Evolutionary conservation across 1,140 invertebrate genomes (phyloP), one percentile per base, ranked within the genome.

Genomic region (Holotrichia oblita): DNA sequence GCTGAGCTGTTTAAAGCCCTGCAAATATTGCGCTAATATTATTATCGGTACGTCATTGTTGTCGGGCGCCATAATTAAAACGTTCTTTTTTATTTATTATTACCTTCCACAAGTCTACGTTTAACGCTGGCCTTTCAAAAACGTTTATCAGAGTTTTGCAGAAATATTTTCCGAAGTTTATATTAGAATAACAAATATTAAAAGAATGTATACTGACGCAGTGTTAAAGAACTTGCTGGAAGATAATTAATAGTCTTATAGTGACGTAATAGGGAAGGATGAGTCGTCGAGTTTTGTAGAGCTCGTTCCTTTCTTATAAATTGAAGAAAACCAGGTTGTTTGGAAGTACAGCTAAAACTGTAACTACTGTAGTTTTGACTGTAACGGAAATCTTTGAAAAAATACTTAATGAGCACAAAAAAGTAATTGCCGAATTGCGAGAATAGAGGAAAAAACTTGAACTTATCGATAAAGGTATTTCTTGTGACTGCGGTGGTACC

Each of bases 21-120:
- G 61, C 20, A 27, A 64, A 64, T 64, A 64, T 27, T 64, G 17
- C 61, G 20, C 61, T 64, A 64, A 64, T 64, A 64, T 64, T 27
- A 64, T 64, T 64, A 64, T 64, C 24, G 61, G 61, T 64, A 27
- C 24, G 61, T 64, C 61, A 20, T 6, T 24, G 61, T 64, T 64
- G 20, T 64, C 61, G 20, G 61, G 9, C 61, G 61, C 24, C 8
- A 24, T 64, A 64, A 64, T 64, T 64, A 64, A 64, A 64, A 64
- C 17, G 24, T 64, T 64, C 22, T 22, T 64, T 64, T 64, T 64
- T n/a, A 27, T 64, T 64, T 27, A 64, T 64, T 64, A 64, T 20
- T 64, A 64, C 24, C 24, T 64, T 24, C 61, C 17, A 6, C 61
- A 6, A 12, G 61, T 6, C 24, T 10, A 12, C 61, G 14, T 64